Base-by-base conservation (phyloP, 2,797 vertebrate genomes). In the Helicolenus hilgendorfi region DNA sequence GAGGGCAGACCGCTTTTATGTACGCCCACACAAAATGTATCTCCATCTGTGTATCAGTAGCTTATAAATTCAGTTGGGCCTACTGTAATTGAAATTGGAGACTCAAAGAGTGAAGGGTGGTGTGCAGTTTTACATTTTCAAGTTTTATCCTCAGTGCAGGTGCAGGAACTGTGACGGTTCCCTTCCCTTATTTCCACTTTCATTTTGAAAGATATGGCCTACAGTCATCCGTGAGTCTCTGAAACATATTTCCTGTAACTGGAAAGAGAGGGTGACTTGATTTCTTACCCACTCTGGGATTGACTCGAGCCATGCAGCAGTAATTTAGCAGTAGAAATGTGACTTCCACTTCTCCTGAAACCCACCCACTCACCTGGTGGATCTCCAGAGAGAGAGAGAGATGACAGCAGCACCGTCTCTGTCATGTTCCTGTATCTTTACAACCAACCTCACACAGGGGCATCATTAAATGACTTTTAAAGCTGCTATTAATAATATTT, bases 1-100 rank as follows among this genome's bases (percentile, higher is more conserved):
- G 85, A 79, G 91, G 91, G 91, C 86, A 88, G 80, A 81, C 87
- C 2, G 65, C 86, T 90, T 94, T 89, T 20, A 83, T 86, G 88
- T 81, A 73, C 88, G 24, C 91, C 91, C 87, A 75, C 93, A 11
- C 81, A 86, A 85, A 88, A 83, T 63, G 56, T 65, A 79, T 86
- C 85, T 88, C 81, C 2, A 75, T 86, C 85, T 84, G 45, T 63
- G 60, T 41, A 77, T 77, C 81, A 36, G 77, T 26, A 58, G 75
- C 75, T 84, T 63, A 78, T 62, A 79, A 89, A 83, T 58, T 65
- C 73, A 83, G 78, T 76, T 77, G 69, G 35, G 49, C 35, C 14
- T 24, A 55, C 29, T 63, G 31, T 77, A 53, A 81, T 76, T 80
- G 60, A 77, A 92, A 89, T 67, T 5, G 53, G 27, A 85, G 77